Conservation (phyloP, 1,140 invertebrate genomes). For the Adelges cooleyi region DNA sequence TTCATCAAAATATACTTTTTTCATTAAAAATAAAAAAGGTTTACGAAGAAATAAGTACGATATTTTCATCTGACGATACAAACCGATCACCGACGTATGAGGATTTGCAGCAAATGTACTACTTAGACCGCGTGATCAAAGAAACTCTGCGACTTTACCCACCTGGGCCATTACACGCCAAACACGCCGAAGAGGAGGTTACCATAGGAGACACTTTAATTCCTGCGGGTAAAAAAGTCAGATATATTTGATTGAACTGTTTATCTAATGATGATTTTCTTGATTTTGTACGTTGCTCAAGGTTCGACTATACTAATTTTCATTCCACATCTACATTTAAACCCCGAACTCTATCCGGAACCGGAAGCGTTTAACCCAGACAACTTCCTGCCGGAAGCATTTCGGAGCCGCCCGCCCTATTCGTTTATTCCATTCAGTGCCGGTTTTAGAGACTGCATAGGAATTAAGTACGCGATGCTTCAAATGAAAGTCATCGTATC, state of each 20-base stretch:
- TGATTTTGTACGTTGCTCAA: no score
- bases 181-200: conserved; percentile 37
- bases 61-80: conserved; percentile 37
- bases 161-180: conserved; percentile 42
- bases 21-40: not conserved
- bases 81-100: conserved; percentile 37
- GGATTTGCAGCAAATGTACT: conserved; percentile 41
- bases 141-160: conserved; percentile 40
- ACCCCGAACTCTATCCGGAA: not conserved
- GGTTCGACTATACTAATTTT: no score
- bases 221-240: not conserved
- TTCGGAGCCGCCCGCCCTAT: conserved; percentile 31
- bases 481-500: not conserved
- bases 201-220: conserved; percentile 19
- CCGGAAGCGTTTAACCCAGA: conserved; percentile 33
- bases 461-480: not conserved
- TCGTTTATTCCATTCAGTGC: not conserved
- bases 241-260: no score
- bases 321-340: not conserved
- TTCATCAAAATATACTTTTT: not conserved
- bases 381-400: conserved; percentile 46
- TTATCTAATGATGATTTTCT: no score
- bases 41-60: conserved; percentile 41
- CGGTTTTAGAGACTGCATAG: not conserved
- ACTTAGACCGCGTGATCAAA: conserved; percentile 42